Conservation (phyloP, 2,113 vertebrate species). For the Myrmophylax atrothorax region DNA sequence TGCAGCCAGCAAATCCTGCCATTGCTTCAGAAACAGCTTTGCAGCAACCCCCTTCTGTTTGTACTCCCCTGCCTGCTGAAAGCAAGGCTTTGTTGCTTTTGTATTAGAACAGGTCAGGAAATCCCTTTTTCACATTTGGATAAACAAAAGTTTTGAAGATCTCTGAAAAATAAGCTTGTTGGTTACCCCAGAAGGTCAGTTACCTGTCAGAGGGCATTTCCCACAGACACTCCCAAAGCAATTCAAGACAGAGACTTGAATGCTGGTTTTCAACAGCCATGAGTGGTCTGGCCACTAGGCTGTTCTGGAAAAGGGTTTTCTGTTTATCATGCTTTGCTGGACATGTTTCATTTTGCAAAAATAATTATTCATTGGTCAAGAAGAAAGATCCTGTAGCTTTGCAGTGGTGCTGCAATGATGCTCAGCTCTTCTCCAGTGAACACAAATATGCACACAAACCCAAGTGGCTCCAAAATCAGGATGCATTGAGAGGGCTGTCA, state of each 20-base stretch:
- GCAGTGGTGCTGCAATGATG: background rate
- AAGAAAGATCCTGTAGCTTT: background rate
- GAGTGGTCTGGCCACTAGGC: background rate
- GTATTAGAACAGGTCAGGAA: background rate
- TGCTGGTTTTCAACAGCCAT: background rate
- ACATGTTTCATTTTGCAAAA: background rate
- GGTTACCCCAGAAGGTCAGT: background rate
- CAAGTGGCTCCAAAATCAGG: background rate
- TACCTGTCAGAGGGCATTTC: background rate
- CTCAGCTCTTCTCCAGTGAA: background rate
- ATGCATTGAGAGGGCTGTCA: background rate
- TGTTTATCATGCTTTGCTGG: background rate
- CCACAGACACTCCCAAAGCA: background rate
- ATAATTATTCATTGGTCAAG: background rate
- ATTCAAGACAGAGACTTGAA: background rate
- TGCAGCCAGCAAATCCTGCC: background rate
- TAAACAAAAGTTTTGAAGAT: background rate
- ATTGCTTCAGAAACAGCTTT: background rate
- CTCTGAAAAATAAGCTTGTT: background rate
- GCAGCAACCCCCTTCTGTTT: background rate
- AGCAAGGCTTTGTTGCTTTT: constrained; percentile 16
- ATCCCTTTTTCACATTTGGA: background rate
- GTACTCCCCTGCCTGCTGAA: background rate
- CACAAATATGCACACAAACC: background rate
- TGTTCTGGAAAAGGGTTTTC: background rate